A percentile compares a stretch with the other conserved stretches of the same genome.
Evolutionary conservation across 2,888 invertebrate genomes (phyloP).

Genomic region (Notodonta dromedarius): DNA sequence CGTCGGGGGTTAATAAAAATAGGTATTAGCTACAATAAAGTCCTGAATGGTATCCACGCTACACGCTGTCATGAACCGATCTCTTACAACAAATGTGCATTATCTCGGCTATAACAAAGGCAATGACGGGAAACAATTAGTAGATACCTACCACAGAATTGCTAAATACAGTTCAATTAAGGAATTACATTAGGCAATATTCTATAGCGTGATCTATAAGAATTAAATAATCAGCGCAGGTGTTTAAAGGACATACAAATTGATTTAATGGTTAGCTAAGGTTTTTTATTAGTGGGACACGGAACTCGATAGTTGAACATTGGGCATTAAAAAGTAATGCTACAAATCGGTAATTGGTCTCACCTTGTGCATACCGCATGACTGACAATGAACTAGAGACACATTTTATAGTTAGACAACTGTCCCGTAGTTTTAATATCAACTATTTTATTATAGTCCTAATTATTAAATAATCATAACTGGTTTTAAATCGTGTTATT

Average conservation of each 20-base stretch:
- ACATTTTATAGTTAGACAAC: not conserved
- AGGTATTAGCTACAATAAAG: no score
- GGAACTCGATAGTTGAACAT: conserved; percentile 20
- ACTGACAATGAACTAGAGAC: not conserved
- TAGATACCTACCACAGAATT: not conserved
- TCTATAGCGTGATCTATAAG: not conserved
- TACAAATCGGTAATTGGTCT: conserved; percentile 5
- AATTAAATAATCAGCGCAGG: not conserved
- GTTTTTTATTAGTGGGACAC: not conserved
- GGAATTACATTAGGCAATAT: not conserved
- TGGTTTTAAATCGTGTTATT: no score
- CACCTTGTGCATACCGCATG: not conserved
- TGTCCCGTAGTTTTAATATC: not conserved
- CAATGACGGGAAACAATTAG: conserved; percentile 3
- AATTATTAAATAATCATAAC: no score
- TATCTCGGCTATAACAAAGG: not conserved
- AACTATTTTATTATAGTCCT: not conserved
- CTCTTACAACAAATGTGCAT: conserved; percentile 1
- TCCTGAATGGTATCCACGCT: not conserved
- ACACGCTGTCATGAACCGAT: not conserved
- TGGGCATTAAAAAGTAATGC: conserved; percentile 9
- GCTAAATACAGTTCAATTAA: not conserved
- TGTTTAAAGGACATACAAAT: conserved; percentile 7
- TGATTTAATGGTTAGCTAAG: conserved; percentile 11
- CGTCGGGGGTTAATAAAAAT: no score